Evolutionary conservation across 2,797 vertebrate genomes (phyloP).

Genomic region (Peromyscus eremicus): DNA sequence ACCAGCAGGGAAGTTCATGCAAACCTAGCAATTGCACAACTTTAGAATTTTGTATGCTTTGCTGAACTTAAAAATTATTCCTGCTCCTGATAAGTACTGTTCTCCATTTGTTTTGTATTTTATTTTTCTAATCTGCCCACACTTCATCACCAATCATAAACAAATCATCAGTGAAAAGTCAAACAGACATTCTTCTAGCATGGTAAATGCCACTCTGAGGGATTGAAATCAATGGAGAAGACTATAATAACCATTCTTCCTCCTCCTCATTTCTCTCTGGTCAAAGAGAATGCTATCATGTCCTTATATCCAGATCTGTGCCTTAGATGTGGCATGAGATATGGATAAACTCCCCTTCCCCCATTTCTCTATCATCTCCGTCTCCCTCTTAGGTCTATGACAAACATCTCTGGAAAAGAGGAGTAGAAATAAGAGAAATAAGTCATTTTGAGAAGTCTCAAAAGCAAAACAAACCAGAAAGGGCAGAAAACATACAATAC

Average conservation of each 20-base stretch:
- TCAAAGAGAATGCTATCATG: background rate
- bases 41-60: constrained; percentile 8
- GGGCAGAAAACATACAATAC: background rate
- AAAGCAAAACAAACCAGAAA: background rate
- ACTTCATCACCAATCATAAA: background rate
- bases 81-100: background rate
- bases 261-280: background rate
- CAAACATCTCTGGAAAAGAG: background rate
- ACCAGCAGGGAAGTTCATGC: background rate
- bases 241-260: background rate
- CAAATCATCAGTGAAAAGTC: background rate
- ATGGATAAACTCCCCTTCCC: rapidly evolving
- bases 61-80: background rate
- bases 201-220: background rate
- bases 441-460: background rate
- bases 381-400: background rate
- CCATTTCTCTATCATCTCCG: background rate
- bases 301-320: background rate
- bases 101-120: background rate
- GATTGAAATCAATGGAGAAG: background rate
- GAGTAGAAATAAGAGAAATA: background rate
- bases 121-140: background rate
- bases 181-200: background rate
- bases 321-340: background rate
- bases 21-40: background rate